phyloP scores from a whole-genome alignment of 1,140 invertebrate genomes.

The Coelopa frigida region DNA sequence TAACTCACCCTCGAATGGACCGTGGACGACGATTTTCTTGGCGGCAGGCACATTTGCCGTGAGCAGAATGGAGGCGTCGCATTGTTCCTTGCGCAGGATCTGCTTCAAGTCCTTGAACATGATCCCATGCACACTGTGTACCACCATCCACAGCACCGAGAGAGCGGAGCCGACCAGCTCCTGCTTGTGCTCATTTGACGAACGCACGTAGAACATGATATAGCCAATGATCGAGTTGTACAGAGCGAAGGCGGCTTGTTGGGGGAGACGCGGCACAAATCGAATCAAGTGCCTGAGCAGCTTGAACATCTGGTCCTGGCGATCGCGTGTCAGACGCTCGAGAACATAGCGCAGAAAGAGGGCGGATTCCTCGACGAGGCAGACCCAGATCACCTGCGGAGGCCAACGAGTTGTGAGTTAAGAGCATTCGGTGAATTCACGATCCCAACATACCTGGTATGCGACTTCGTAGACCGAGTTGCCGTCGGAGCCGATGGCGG shows the following conservation, averaged over 20 bases:
- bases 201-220: conserved; percentile 97
- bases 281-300: conserved; percentile 84
- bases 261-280: conserved; percentile 87
- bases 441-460: conserved; percentile 70
- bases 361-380: conserved; percentile 95
- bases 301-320: conserved; percentile 94
- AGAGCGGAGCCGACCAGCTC: conserved; percentile 89
- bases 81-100: conserved; percentile 97
- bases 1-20: conserved; percentile 70
- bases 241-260: conserved; percentile 96
- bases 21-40: conserved; percentile 98
- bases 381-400: conserved; percentile 87
- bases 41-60: conserved; percentile 98
- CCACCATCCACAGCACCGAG: conserved; percentile 95
- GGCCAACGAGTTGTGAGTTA: neutral
- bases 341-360: conserved; percentile 93
- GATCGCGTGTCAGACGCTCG: conserved; percentile 90
- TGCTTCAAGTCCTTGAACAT: conserved; percentile 99
- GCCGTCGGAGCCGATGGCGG: conserved; percentile 90
- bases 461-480: conserved; percentile 84
- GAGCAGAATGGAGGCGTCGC: conserved; percentile 92
- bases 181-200: conserved; percentile 89
- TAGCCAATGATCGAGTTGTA: conserved; percentile 99
- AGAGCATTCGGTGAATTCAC: neutral
- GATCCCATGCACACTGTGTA: conserved; percentile 95